A percentile compares a stretch with the other conserved stretches of the same genome.
Evolutionary conservation across 2,797 vertebrate species (phyloP).

Genomic region (Malacoctenus gilli): DNA sequence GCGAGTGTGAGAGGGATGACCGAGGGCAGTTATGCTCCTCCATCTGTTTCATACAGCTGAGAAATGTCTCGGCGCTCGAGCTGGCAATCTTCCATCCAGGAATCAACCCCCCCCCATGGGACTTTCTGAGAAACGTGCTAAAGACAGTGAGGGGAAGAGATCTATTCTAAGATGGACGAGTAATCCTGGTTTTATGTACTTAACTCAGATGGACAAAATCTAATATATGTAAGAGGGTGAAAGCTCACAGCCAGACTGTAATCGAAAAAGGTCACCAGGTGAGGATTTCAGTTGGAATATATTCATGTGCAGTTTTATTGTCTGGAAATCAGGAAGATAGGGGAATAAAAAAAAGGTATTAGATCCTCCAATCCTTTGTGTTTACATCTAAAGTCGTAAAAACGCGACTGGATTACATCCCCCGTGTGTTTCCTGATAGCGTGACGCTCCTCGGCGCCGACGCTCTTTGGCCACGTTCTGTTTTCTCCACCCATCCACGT

Average conservation of each 20-base stretch:
- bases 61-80: constrained; percentile 39
- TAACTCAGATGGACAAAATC: constrained; percentile 34
- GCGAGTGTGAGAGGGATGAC: constrained; percentile 11
- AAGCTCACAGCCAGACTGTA: constrained; percentile 22
- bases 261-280: constrained; percentile 25
- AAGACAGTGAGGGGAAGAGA: constrained; percentile 34
- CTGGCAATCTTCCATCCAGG: constrained; percentile 44
- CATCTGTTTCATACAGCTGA: constrained; percentile 42
- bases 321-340: constrained; percentile 8
- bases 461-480: constrained; percentile 33
- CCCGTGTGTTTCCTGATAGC: background rate
- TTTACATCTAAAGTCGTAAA: background rate
- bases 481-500: constrained; percentile 43
- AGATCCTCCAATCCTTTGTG: background rate
- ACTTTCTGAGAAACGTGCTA: constrained; percentile 48
- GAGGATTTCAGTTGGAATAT: constrained; percentile 11
- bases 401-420: no score
- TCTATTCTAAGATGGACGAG: constrained; percentile 61
- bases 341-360: background rate
- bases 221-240: constrained; percentile 32
- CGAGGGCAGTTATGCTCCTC: no score
- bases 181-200: constrained; percentile 55
- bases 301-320: background rate
- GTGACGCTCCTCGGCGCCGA: constrained; percentile 15
- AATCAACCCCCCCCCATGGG: constrained; percentile 51